A percentile compares a stretch with the other conserved stretches of the same genome.
phyloP scores from a whole-genome alignment of 2,888 invertebrate genomes.

The Leucoma salicis region DNA sequence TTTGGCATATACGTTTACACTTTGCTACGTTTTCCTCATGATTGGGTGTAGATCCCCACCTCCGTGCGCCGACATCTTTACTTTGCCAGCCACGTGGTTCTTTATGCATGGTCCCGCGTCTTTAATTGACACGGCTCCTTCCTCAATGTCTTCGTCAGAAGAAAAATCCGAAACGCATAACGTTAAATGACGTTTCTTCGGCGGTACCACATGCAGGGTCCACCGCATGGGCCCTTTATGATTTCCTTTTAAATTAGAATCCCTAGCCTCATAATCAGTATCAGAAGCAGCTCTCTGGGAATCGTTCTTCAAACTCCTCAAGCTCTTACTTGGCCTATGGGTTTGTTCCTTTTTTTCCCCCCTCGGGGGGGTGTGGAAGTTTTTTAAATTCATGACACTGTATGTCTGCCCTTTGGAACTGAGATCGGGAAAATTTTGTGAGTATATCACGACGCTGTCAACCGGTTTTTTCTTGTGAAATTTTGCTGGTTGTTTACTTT shows the following conservation, averaged over 20 bases:
- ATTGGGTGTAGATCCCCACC: conserved; percentile 71
- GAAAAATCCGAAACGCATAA: conserved; percentile 69
- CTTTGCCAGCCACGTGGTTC: conserved; percentile 51
- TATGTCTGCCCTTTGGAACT: conserved; percentile 59
- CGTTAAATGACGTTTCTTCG: conserved; percentile 68
- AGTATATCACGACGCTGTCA: conserved; percentile 71
- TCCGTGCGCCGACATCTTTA: conserved; percentile 69
- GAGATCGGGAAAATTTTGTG: conserved; percentile 74
- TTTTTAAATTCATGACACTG: conserved; percentile 76
- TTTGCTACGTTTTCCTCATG: conserved; percentile 63
- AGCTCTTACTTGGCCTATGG: conserved; percentile 55
- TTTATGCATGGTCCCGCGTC: conserved; percentile 61
- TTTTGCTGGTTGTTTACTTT: conserved; percentile 58
- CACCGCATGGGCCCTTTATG: conserved; percentile 66
- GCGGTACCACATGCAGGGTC: conserved; percentile 62
- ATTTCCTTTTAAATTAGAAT: conserved; percentile 41
- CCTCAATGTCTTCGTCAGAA: conserved; percentile 65
- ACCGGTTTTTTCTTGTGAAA: conserved; percentile 70
- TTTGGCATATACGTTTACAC: background rate
- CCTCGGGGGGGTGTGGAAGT: conserved; percentile 79
- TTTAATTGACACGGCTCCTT: conserved; percentile 51
- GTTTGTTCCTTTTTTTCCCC: conserved; percentile 75
- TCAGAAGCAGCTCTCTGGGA: conserved; percentile 68
- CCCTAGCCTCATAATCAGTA: conserved; percentile 67
- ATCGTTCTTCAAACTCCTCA: conserved; percentile 54